Conservation (phyloP, 2,797 vertebrate genomes). For the Odontamblyopus rebecca region DNA sequence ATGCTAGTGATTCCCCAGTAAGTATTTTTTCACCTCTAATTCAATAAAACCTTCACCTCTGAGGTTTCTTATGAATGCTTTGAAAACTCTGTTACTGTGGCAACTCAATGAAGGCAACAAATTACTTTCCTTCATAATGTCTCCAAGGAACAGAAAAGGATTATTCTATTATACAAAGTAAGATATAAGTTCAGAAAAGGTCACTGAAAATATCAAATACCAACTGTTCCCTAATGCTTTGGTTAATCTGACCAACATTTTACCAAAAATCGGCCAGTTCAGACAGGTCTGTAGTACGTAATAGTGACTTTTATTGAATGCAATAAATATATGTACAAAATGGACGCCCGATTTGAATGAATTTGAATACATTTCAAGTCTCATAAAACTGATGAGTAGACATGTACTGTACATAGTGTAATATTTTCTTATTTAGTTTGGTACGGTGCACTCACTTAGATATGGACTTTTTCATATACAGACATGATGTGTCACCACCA, state of each 20-base stretch:
- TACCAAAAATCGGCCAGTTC: not conserved
- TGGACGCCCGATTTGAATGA: not conserved
- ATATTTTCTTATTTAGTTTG: not conserved
- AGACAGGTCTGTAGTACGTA: not conserved
- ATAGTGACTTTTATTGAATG: not conserved
- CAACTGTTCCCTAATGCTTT: not conserved
- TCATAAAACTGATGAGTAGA: no score
- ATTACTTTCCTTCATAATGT: constrained; percentile 21
- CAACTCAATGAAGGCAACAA: constrained; percentile 33
- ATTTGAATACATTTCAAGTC: not conserved
- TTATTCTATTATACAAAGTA: not conserved
- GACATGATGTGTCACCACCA: constrained; percentile 1
- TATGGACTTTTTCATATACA: not conserved
- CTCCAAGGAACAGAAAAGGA: not conserved
- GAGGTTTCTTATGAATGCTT: constrained; percentile 12
- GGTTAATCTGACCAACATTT: not conserved
- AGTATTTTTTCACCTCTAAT: no score
- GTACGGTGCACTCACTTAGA: not conserved
- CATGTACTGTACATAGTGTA: not conserved
- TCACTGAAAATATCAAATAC: not conserved
- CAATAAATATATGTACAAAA: not conserved
- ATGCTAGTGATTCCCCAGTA: no score
- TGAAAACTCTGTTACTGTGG: constrained; percentile 29
- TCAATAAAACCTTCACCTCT: no score
- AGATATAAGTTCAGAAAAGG: not conserved